These are phyloP conservation scores for Trypoxylon attenuatum DNA, from an alignment of 2,888 invertebrate species.

Conservation along the genomic window DNA sequence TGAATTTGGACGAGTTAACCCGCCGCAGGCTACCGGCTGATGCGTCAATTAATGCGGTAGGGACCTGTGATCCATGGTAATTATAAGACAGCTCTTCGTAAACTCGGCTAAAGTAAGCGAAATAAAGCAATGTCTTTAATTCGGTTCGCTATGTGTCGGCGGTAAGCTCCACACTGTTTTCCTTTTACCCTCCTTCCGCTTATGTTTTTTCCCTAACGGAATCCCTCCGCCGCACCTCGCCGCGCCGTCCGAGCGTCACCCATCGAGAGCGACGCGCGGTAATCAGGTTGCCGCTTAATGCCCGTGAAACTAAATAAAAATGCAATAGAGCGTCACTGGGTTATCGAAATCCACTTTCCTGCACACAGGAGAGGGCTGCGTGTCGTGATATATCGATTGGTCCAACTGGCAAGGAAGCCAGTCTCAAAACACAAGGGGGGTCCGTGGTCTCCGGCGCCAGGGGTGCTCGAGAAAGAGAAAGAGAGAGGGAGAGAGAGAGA, in stretches of 20 bases:
- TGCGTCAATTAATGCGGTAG: constrained; percentile 25
- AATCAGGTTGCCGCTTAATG: constrained; percentile 63
- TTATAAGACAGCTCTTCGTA: too few species aligned
- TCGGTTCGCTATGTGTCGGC: too few species aligned
- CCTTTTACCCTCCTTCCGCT: not conserved
- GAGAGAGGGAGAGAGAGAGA: not conserved
- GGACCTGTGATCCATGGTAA: too few species aligned
- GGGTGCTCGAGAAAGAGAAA: constrained; percentile 3
- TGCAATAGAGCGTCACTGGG: constrained; percentile 62
- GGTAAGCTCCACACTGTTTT: too few species aligned
- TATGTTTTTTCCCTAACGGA: constrained; percentile 9
- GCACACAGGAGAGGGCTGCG: constrained; percentile 46
- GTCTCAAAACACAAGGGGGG: constrained; percentile 43
- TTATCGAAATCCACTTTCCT: constrained; percentile 66
- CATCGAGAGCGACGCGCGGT: constrained; percentile 49
- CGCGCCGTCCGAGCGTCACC: constrained; percentile 35
- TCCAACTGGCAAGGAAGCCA: constrained; percentile 40
- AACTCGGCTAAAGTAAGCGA: too few species aligned
- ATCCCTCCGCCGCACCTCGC: not conserved
- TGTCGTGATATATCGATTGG: constrained; percentile 55
- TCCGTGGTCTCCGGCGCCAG: not conserved
- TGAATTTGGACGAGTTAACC: constrained; percentile 18
- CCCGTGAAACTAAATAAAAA: constrained; percentile 65
- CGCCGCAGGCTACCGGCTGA: constrained; percentile 28
- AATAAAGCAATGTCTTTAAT: too few species aligned